Evolutionary conservation across 2,113 vertebrate genomes (phyloP).

Genomic region (Scophthalmus maximus): DNA sequence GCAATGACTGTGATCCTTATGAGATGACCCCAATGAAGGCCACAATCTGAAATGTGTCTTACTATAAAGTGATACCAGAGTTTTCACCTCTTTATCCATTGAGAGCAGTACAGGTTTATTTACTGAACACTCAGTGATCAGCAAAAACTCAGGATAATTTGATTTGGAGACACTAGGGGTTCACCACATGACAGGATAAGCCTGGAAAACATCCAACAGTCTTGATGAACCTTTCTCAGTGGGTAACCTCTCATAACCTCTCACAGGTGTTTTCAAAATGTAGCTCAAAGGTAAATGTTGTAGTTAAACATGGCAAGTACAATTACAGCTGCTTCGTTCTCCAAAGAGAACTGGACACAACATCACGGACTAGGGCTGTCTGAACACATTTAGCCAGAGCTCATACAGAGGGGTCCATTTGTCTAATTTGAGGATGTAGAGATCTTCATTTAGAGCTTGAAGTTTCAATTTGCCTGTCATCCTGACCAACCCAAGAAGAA

Average conservation of each 20-base stretch:
- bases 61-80: not conserved
- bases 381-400: not conserved
- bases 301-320: not conserved
- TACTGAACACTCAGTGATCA: not conserved
- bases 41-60: not conserved
- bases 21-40: not conserved
- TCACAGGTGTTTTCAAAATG: slow-evolving; percentile 2
- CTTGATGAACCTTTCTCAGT: not conserved
- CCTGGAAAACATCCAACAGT: not conserved
- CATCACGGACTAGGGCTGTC: not conserved
- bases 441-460: not conserved
- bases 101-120: not conserved
- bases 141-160: not conserved
- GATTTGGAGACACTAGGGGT: not conserved
- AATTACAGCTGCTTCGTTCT: not conserved
- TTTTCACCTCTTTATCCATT: not conserved
- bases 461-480: not conserved
- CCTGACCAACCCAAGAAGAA: not conserved
- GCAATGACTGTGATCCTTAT: not conserved
- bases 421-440: not conserved
- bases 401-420: not conserved
- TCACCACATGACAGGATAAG: not conserved
- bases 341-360: not conserved
- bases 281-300: not conserved
- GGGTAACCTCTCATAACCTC: not conserved